Evolutionary conservation across 2,888 invertebrate genomes (phyloP), one percentile per base, ranked within the genome.

Genomic region (Cantharis rufa): DNA sequence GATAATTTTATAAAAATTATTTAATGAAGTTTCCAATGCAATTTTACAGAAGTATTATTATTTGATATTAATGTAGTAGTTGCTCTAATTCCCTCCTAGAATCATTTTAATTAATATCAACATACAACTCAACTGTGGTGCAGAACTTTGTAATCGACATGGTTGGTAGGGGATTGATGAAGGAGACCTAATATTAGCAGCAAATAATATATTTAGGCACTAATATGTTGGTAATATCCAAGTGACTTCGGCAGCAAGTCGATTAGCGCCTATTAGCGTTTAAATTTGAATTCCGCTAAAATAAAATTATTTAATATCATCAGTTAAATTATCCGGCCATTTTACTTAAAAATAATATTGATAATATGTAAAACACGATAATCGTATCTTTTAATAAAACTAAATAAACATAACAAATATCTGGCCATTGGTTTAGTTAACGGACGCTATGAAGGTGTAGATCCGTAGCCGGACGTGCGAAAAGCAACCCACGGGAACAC

Each of bases 401-500:
- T 70, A 24, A 70, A 48, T 70, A 28, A 70, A 70, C 70, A 21
- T 10, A 16, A 64, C 64, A 64, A 21, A 64, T 21, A 64, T 11
- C 9, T 71, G 72, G 69, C 77, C 76, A 78, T 74, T 75, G 75
- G 74, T 80, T 80, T 78, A 81, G 81, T 81, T 80, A 80, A 78
- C 48, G 48, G 81, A 79, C 81, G 81, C 80, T 81, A 80, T 80
- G 79, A 80, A 76, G 80, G 79, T 80, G 82, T 79, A 73, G 70
- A 64, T 80, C 77, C 79, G 82, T 82, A 81, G 80, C 77, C 72
- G 78, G 78, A 83, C 83, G 83, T 83, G 84, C 83, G 82, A 82
- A 83, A 84, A 84, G 80, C 78, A 77, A 74, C 85, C 80, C 83
- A 78, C 77, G 86, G 83, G 86, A 85, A 75, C 83, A 82, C 84